Evolutionary conservation across 2,113 vertebrate genomes (phyloP), one percentile per base, ranked within the genome.

Genomic region (Lophius piscatorius): DNA sequence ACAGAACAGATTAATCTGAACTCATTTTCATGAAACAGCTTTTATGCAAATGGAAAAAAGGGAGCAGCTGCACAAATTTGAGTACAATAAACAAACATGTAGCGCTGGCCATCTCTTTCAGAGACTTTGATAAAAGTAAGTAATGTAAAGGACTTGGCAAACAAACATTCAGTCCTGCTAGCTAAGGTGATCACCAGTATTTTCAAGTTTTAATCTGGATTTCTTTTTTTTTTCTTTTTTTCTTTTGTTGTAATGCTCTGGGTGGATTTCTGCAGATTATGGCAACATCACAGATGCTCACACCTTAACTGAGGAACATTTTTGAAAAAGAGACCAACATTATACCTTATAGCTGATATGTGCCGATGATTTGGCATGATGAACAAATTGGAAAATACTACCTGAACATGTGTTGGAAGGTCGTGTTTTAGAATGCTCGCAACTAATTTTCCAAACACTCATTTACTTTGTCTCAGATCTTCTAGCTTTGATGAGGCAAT

Each of bases 31-130:
- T 90, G 88, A 90, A 91, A 91, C 85, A 42, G 83, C 85, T 82
- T 92, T 92, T 92, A 92, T 92, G 90, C 86, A 91, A 91, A 92
- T 87, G 88, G 84, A 45, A 79, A 80, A 88, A 91, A 75, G 61
- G 84, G 78, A 72, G 89, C 83, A 89, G 84, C 84, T 82, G 90
- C 84, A 92, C 85, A 88, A 90, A 87, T 88, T 87, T n/a, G n/a
- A n/a, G n/a, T n/a, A n/a, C 76, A 87, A 82, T 88, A 88, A 69
- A 80, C 81, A 86, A 90, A 86, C 82, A 90, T 66, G 66, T 70
- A 78, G 84, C 87, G 85, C 82, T 87, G 82, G 83, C 84, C 62
- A 86, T 87, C 79, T 78, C 76, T 68, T 52, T 72, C 67, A 66
- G 82, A 89, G 80, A 89, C 63, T 76, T 51, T 35, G 36, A 87